Base-by-base conservation (phyloP, 2,797 vertebrate species). In the Nannoperca australis region DNA sequence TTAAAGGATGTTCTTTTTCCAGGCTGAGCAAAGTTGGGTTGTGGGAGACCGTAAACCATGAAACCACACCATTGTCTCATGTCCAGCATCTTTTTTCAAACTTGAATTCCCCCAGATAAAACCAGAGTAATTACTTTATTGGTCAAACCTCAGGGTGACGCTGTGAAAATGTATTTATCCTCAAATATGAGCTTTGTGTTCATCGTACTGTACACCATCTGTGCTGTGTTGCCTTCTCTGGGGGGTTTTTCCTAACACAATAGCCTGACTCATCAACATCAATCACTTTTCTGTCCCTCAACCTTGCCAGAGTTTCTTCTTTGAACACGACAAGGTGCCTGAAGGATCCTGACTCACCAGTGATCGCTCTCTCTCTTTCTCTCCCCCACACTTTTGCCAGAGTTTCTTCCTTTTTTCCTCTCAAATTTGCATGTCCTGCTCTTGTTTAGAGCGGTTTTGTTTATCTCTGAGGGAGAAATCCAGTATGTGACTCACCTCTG, bases 401-500 rank as follows among this genome's bases (percentile, higher is more conserved):
- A 42, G 62, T 76, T 75, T 66, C 40, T 66, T 49, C 15, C 84
- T 86, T 34, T 72, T 85, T 24, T 59, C 79, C 45, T 68, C 58
- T 86, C 38, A 61, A 40, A 76, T 85, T 60, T 85, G 74, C 79
- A 81, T 76, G 82, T 81, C 71, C 79, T 69, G 61, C 71, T 88
- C 65, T 92, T 85, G 86, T 91, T 88, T 83, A 79, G 82, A 65
- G 77, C 68, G 80, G 88, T 88, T 94, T 88, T 89, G 90, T 89
- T 92, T 91, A 92, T 92, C 91, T 94, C 93, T 60, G 92, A 90
- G 78, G 87, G 89, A 90, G 76, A 90, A 91, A 83, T 86, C 85
- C 89, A 89, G 84, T 77, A 63, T 84, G 85, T 95, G 90, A 94
- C 84, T 93, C 92, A 92, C 64, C 88, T 90, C 83, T 87, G 85